Percentiles rank a stretch among this genome's conserved stretches.
These are phyloP conservation scores for Phytoseiulus persimilis DNA, from an alignment of 2,888 invertebrate species.

Conservation along the genomic window DNA sequence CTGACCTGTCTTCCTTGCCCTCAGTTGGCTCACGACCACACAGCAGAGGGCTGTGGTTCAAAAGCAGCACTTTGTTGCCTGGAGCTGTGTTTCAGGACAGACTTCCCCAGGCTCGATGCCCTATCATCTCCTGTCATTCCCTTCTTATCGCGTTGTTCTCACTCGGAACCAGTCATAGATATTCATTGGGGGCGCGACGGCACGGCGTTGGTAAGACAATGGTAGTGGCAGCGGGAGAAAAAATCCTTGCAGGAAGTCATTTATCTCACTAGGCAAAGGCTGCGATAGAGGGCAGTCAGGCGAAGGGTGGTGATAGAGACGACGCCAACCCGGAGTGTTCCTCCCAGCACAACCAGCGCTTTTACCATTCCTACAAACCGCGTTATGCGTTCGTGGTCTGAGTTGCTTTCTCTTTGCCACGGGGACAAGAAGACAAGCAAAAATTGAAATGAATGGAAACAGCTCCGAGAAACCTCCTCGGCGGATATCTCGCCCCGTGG, in stretches of 20 bases:
- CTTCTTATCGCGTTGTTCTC: neutral
- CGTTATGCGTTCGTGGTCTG: neutral
- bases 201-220: neutral
- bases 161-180: neutral
- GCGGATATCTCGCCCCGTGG: neutral
- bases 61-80: too few relatives aligned
- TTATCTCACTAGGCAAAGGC: neutral
- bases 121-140: neutral
- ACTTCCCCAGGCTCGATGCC: neutral
- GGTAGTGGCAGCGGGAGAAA: neutral
- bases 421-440: neutral
- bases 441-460: neutral
- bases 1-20: too few relatives aligned
- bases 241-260: neutral
- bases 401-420: neutral
- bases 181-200: neutral
- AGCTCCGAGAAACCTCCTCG: neutral
- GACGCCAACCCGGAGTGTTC: neutral
- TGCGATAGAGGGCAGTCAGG: neutral
- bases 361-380: neutral
- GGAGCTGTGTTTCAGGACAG: neutral
- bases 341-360: neutral
- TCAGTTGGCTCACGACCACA: too few relatives aligned
- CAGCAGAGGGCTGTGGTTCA: too few relatives aligned
- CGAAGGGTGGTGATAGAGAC: neutral